Conservation (phyloP, 2,797 vertebrate species). For the Onychomys leucogaster region DNA sequence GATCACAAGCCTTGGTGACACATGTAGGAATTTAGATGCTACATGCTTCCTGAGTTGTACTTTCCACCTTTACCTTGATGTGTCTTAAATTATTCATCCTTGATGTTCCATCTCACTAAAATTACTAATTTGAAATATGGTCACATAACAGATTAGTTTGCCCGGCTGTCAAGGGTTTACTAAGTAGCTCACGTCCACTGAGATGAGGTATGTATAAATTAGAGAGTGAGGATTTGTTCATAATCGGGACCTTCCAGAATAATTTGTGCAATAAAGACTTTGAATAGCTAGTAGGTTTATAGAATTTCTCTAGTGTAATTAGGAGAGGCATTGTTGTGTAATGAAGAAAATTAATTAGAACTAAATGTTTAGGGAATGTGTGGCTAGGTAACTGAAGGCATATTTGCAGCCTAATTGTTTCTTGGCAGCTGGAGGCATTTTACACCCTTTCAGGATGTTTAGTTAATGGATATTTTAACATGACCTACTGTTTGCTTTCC, state of each 20-base stretch:
- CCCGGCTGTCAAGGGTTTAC: slow-evolving; percentile 73
- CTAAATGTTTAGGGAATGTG: slow-evolving; percentile 82
- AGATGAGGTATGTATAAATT: slow-evolving; percentile 79
- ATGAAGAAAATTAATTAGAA: slow-evolving; percentile 86
- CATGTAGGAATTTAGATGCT: slow-evolving; percentile 49
- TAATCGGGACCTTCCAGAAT: slow-evolving; percentile 74
- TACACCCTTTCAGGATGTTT: slow-evolving; percentile 75
- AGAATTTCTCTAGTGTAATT: slow-evolving; percentile 84
- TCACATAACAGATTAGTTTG: slow-evolving; percentile 75
- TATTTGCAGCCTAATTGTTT: slow-evolving; percentile 82
- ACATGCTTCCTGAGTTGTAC: slow-evolving; percentile 56
- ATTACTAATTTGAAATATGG: slow-evolving; percentile 73
- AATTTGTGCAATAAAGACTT: slow-evolving; percentile 81
- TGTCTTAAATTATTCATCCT: slow-evolving; percentile 78
- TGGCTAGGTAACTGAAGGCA: slow-evolving; percentile 80
- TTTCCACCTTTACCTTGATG: slow-evolving; percentile 69
- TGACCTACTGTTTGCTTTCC: slow-evolving; percentile 77
- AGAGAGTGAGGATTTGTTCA: slow-evolving; percentile 72
- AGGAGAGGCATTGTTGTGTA: slow-evolving; percentile 83
- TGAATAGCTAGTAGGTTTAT: slow-evolving; percentile 82
- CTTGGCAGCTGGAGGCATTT: slow-evolving; percentile 80
- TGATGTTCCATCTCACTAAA: slow-evolving; percentile 67
- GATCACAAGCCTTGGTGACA: slow-evolving; percentile 58
- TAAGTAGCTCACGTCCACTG: slow-evolving; percentile 66
- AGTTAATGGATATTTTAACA: slow-evolving; percentile 82